A percentile compares a stretch with the other conserved stretches of the same genome.
These are phyloP conservation scores for Oncopeltus fasciatus DNA, from an alignment of 1,140 invertebrate genomes.

Conservation along the genomic window DNA sequence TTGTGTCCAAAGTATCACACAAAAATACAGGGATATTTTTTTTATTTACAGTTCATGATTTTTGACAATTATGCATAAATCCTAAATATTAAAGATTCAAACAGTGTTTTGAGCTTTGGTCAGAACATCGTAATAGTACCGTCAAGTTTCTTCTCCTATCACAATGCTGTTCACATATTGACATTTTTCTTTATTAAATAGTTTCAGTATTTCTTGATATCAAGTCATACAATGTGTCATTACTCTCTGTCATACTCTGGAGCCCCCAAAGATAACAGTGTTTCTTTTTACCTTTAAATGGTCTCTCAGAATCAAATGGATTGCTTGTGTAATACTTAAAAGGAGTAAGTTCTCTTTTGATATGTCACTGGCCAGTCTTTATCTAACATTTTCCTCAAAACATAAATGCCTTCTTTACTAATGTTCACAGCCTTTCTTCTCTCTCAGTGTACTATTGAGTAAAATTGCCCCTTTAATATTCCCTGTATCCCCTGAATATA, in stretches of 20 bases:
- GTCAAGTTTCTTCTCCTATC: background rate
- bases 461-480: background rate
- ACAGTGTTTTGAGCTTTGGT: background rate
- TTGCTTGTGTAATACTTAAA: background rate
- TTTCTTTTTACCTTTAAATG: background rate
- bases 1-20: background rate
- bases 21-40: background rate
- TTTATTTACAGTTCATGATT: background rate
- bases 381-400: background rate
- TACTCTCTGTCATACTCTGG: background rate
- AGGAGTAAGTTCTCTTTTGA: background rate
- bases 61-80: background rate
- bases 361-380: background rate
- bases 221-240: background rate
- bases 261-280: background rate
- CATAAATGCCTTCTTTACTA: background rate
- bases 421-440: background rate
- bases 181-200: background rate
- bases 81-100: background rate
- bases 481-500: background rate
- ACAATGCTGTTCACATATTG: background rate
- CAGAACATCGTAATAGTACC: background rate
- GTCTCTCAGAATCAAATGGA: background rate
- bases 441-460: background rate
- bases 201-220: background rate